A percentile compares a stretch with the other conserved stretches of the same genome.
These are phyloP conservation scores for Mormyrops attenuatus DNA, from an alignment of 2,797 vertebrate species.

Conservation along the genomic window DNA sequence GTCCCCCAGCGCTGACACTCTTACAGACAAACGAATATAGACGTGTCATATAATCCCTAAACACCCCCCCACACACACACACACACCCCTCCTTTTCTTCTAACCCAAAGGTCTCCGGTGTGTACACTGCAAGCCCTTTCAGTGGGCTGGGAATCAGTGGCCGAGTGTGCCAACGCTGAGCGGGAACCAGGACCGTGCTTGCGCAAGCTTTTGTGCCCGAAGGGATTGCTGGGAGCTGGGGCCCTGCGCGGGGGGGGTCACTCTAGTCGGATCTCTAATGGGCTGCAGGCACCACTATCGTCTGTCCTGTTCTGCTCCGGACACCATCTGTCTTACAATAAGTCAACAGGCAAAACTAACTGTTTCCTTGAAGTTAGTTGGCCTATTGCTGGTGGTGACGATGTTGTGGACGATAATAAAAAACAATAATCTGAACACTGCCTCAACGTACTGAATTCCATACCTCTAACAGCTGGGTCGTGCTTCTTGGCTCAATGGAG, in stretches of 20 bases:
- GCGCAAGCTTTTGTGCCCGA: conserved; percentile 39
- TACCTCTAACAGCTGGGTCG: neutral
- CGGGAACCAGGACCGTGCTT: conserved; percentile 59
- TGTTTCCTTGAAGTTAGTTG: neutral
- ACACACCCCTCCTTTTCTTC: neutral
- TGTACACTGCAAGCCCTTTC: neutral
- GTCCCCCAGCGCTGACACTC: neutral
- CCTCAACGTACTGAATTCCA: neutral
- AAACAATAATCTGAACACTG: neutral
- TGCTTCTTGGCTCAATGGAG: neutral
- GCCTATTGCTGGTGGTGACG: neutral
- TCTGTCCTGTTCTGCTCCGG: neutral
- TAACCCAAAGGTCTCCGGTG: neutral
- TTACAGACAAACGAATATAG: neutral
- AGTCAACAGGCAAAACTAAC: neutral
- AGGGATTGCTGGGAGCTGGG: conserved; percentile 20
- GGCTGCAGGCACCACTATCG: neutral
- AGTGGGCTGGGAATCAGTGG: neutral
- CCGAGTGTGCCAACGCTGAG: conserved; percentile 44
- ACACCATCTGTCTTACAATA: neutral
- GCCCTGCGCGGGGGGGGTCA: neutral
- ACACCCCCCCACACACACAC: neutral
- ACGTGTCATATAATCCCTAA: neutral
- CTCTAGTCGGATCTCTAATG: neutral
- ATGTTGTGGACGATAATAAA: neutral